Percentiles rank a stretch among this genome's conserved stretches.
phyloP scores from a whole-genome alignment of 2,113 vertebrate genomes.

The Saiga tatarica region DNA sequence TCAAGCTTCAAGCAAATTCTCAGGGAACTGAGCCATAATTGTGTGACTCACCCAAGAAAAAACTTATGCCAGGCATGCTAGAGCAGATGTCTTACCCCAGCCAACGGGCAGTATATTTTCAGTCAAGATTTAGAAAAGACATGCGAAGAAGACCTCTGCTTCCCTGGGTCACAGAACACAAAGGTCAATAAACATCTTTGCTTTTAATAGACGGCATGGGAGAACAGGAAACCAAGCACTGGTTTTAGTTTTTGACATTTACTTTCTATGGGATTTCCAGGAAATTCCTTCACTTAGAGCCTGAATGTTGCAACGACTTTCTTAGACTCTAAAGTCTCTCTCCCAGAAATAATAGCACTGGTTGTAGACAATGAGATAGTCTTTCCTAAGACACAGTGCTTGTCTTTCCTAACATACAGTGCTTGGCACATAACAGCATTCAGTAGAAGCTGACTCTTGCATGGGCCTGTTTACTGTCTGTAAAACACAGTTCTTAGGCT shows the following conservation, averaged over 20 bases:
- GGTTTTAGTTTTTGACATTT: not conserved
- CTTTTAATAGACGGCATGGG: not conserved
- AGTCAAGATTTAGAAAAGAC: not conserved
- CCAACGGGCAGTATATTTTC: not conserved
- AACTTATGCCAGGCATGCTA: not conserved
- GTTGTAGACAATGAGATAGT: not conserved
- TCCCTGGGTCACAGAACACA: not conserved
- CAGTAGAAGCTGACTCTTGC: not conserved
- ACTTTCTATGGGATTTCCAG: not conserved
- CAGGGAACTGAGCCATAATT: not conserved
- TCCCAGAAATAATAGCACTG: not conserved
- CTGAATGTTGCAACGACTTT: not conserved
- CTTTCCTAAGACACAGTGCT: not conserved
- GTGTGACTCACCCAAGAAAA: not conserved
- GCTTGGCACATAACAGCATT: not conserved
- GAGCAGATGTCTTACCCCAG: not conserved
- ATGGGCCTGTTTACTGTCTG: not conserved
- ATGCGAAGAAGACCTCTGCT: not conserved
- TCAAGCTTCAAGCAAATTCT: not conserved
- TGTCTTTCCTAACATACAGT: not conserved
- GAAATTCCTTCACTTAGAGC: not conserved
- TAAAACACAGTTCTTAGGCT: not conserved
- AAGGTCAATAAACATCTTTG: not conserved
- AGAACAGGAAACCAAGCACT: not conserved
- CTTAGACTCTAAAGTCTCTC: not conserved